Conservation (phyloP, 2,888 invertebrate genomes). For the Heliconius hortense region DNA sequence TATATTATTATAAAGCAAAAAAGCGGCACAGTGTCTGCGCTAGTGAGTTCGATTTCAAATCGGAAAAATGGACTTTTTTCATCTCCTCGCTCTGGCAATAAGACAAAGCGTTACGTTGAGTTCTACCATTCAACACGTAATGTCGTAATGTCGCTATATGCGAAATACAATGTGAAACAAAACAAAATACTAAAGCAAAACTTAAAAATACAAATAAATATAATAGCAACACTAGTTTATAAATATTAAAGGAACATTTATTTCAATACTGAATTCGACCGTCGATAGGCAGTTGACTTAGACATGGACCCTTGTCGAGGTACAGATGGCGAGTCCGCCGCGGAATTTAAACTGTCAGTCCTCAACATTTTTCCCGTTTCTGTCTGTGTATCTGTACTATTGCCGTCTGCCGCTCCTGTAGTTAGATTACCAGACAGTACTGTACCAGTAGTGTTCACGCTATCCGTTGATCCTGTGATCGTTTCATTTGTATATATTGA, state of each 20-base stretch:
- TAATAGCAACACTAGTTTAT: not conserved
- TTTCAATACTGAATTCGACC: not conserved
- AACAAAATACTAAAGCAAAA: not conserved
- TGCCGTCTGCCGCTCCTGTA: slow-evolving; percentile 21
- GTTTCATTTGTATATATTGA: slow-evolving; percentile 20
- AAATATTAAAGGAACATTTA: not conserved
- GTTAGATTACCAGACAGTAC: slow-evolving; percentile 16
- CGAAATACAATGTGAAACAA: not conserved
- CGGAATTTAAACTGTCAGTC: not conserved
- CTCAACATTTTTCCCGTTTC: not conserved
- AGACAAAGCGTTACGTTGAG: not conserved
- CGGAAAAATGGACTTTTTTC: too few species aligned
- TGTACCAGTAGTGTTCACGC: slow-evolving; percentile 9
- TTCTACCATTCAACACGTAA: not conserved
- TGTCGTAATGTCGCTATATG: not conserved
- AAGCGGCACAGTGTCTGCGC: too few species aligned
- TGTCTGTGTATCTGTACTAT: slow-evolving; percentile 8
- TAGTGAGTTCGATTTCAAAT: too few species aligned
- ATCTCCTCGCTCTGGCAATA: too few species aligned
- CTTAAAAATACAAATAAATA: not conserved
- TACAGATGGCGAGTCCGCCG: not conserved
- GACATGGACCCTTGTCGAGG: too few species aligned
- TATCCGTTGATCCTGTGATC: slow-evolving; percentile 1
- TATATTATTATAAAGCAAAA: too few species aligned
- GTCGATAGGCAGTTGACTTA: not conserved